Evolutionary conservation across 2,797 vertebrate species (phyloP), one percentile per base, ranked within the genome.

Genomic region (Scomberomorus guttatus): DNA sequence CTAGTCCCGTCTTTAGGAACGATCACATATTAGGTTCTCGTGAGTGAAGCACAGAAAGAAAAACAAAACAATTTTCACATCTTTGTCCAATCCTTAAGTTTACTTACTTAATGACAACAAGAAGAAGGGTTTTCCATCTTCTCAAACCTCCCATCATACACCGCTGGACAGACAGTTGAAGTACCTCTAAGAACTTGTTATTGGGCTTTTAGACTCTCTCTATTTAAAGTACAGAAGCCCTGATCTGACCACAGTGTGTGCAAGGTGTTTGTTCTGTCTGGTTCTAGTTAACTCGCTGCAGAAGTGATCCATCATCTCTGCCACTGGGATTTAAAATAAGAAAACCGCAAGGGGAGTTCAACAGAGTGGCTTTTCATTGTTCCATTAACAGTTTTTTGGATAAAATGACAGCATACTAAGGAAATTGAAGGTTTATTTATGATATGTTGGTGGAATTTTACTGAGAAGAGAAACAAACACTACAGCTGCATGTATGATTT

Each of bases 51-150:
- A 85, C 60, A 87, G n/a, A 83, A 84, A 87, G 91, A 90, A 94
- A 93, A 92, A 89, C 81, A 85, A 94, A 93, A 93, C 90, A 95
- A 89, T 87, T 87, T 90, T 93, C 92, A 94, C 89, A 89, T 95
- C 71, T 94, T 94, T 95, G 93, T 93, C 95, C 90, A 93, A 95
- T 96, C 93, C 92, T 95, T 95, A 95, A 95, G 63, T 57, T 76
- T 60, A 66, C 25, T 46, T 72, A 74, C 4, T 50, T 72, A 78
- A 62, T 34, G 61, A 65, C 57, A 58, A 29, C 1, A 55, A 55
- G 17, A 64, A 48, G 46, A 18, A 65, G 48, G 48, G 46, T 10
- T 60, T 61, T 1, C 3, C 37, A 58, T 69, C 64, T 29, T 65
- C 46, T 70, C 32, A 66, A 2, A 59, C 75, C 63, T 65, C 54